Evolutionary conservation across 2,797 vertebrate species (phyloP), one percentile per base, ranked within the genome.

Genomic region (Diplodus sargus): DNA sequence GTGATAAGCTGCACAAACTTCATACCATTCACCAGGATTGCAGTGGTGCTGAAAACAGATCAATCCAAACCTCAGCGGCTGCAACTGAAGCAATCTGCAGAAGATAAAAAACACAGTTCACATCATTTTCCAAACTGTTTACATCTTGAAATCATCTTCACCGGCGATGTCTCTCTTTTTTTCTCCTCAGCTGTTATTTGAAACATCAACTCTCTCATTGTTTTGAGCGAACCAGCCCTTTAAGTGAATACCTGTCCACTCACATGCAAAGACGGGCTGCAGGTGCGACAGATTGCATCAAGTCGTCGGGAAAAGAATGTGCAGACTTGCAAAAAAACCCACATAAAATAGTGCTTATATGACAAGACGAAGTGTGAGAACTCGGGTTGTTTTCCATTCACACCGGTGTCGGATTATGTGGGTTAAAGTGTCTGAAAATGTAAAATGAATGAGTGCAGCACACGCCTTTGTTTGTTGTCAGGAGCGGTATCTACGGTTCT

Each of bases 241-340:
- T 28, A 43, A 45, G 14, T 45, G 57, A 59, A 3, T 1, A 10
- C 16, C 23, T 0, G 3, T 25, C 15, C 15, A 6, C 47, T 65
- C 11, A 5, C 56, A 54, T 43, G 54, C 15, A 45, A 22, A 9
- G 4, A 28, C 0, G 28, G 5, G 16, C 64, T 70, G 64, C 81
- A 82, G 81, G 74, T 57, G 78, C 66, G 43, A 9, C 0, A 62
- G 63, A 49, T 85, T n/a, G 5, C 63, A 59, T 75, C 62, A 25
- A 5, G 28, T 8, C 3, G 8, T 2, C 18, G 22, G 45, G 8
- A 34, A 34, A 22, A 25, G 17, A 78, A 86, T 61, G 47, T 52
- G 67, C 57, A 61, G 13, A 62, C 56, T 43, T 52, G 65, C 73
- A 63, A 17, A 45, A 78, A 45, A 78, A 52, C 18, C n/a, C n/a